Percentiles rank a stretch among this genome's conserved stretches.
phyloP scores from a whole-genome alignment of 1,140 invertebrate genomes.

The Telenomus remus region DNA sequence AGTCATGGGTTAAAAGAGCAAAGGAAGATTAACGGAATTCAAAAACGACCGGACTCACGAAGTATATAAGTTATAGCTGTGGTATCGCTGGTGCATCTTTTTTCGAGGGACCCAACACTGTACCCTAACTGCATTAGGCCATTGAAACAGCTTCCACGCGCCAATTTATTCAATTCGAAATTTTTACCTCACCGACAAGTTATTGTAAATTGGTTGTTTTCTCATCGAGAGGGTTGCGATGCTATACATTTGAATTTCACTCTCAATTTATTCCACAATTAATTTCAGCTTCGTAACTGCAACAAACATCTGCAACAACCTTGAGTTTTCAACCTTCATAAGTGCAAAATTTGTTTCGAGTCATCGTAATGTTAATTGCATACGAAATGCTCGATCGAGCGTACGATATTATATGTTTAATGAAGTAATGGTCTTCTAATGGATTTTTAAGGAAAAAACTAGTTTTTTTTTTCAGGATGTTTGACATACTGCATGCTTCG shows the following conservation, averaged over 20 bases:
- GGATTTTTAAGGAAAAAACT: too few relatives aligned
- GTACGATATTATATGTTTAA: too few relatives aligned
- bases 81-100: slow-evolving; percentile 12
- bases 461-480: neutral
- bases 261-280: neutral
- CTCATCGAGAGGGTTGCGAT: neutral
- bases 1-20: slow-evolving; percentile 58
- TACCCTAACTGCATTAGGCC: slow-evolving; percentile 12
- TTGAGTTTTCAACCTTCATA: too few relatives aligned
- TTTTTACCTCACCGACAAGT: neutral
- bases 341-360: too few relatives aligned
- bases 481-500: neutral
- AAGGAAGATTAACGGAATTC: slow-evolving; percentile 55
- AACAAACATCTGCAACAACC: too few relatives aligned
- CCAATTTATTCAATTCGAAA: slow-evolving; percentile 16
- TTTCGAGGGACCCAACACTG: slow-evolving; percentile 30
- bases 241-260: neutral
- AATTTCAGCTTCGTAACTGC: too few relatives aligned
- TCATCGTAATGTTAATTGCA: too few relatives aligned
- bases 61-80: slow-evolving; percentile 46
- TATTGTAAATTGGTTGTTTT: neutral
- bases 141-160: slow-evolving; percentile 6
- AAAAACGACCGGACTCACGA: slow-evolving; percentile 55
- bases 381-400: too few relatives aligned
- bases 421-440: neutral